Percentiles rank a stretch among this genome's conserved stretches.
Evolutionary conservation across 2,797 vertebrate species (phyloP).

Genomic region (Amniataba percoides): DNA sequence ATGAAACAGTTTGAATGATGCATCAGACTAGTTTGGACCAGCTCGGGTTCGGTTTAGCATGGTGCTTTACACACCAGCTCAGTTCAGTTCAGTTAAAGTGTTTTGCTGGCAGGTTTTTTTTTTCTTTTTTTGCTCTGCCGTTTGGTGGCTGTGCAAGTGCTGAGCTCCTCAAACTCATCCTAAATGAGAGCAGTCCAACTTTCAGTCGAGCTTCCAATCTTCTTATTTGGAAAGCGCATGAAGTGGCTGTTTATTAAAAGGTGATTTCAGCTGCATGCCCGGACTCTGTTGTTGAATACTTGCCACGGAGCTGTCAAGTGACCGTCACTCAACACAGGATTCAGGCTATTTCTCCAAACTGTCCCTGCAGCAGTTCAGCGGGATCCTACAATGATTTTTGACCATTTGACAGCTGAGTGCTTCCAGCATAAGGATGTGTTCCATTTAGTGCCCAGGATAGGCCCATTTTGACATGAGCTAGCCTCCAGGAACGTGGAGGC

Average conservation of each 20-base stretch:
- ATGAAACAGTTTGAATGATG: conserved; percentile 46
- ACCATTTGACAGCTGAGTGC: conserved; percentile 70
- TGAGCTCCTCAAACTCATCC: conserved; percentile 55
- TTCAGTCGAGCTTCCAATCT: conserved; percentile 55
- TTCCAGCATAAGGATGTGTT: conserved; percentile 80
- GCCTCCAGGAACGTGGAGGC: conserved; percentile 69
- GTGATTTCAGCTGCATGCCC: conserved; percentile 68
- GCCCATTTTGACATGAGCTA: conserved; percentile 63
- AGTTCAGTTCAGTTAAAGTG: conserved; percentile 49
- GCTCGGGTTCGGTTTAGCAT: conserved; percentile 43
- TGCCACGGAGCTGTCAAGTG: conserved; percentile 63
- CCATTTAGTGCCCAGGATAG: conserved; percentile 68
- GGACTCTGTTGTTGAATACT: conserved; percentile 51
- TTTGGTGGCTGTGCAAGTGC: conserved; percentile 67
- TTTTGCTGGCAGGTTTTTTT: conserved; percentile 45
- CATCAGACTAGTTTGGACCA: conserved; percentile 50
- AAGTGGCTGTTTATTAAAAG: conserved; percentile 67
- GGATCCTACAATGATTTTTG: conserved; percentile 65
- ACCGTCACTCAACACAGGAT: conserved; percentile 61
- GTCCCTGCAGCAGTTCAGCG: conserved; percentile 60
- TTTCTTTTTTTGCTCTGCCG: conserved; percentile 59
- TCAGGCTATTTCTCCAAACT: conserved; percentile 53
- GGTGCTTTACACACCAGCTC: conserved; percentile 53
- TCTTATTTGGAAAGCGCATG: conserved; percentile 51
- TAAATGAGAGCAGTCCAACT: conserved; percentile 52